These are phyloP conservation scores for Pentamera pediparva DNA, from an alignment of 53 echinoderm and acorn worm genomes.

Conservation along the genomic window DNA sequence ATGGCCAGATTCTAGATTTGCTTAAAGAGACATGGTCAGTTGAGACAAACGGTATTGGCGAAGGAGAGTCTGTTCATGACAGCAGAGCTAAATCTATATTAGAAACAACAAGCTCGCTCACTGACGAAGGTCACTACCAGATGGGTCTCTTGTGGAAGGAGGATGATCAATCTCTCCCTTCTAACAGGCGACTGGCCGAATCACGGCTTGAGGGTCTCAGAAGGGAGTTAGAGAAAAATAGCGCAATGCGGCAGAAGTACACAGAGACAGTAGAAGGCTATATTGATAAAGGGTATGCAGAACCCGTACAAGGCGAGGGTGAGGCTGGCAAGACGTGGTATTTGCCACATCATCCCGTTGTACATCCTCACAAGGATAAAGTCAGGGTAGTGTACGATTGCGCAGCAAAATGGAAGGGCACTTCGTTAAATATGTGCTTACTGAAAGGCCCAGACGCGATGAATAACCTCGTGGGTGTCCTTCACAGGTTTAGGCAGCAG, in stretches of 20 bases:
- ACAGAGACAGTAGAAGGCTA: slow-evolving; percentile 34
- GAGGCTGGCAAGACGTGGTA: slow-evolving; percentile 1
- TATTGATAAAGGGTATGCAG: slow-evolving; percentile 49
- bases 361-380: slow-evolving; percentile 29
- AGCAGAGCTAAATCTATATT: slow-evolving; percentile 39
- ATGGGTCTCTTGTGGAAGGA: slow-evolving; percentile 47
- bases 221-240: slow-evolving; percentile 38
- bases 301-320: slow-evolving; percentile 4
- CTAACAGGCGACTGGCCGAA: slow-evolving; percentile 37
- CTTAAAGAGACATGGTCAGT: slow-evolving; percentile 37
- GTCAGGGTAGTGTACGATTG: slow-evolving; percentile 28
- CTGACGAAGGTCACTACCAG: slow-evolving; percentile 46
- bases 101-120: slow-evolving; percentile 13
- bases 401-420: slow-evolving; percentile 21
- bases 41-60: slow-evolving; percentile 12
- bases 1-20: slow-evolving; percentile 12
- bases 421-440: slow-evolving; percentile 3
- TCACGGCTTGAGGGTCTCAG: slow-evolving; percentile 27
- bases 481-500: slow-evolving; percentile 31
- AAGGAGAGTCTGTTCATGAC: slow-evolving; percentile 48
- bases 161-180: slow-evolving; percentile 28
- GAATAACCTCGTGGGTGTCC: slow-evolving; percentile 20
- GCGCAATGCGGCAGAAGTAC: slow-evolving; percentile 30
- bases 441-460: slow-evolving; percentile 29
- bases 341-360: slow-evolving; percentile 19